Evolutionary conservation across 1,140 invertebrate genomes (phyloP), one percentile per base, ranked within the genome.

Genomic region (Drosophila paulistorum): DNA sequence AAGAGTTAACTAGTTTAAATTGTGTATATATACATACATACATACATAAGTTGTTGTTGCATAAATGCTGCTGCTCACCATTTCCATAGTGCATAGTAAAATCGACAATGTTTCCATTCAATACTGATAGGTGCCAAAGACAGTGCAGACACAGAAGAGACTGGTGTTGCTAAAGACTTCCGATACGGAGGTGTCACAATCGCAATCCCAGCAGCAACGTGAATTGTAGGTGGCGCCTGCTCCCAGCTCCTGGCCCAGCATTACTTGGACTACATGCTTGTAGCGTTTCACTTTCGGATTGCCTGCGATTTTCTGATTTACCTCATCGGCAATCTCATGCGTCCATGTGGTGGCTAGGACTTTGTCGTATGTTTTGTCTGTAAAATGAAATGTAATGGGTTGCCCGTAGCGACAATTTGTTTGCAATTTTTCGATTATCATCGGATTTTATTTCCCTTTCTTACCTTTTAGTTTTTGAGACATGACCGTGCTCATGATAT

Each of bases 221-320:
- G 84, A 90, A 9, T 81, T 67, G 42, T 85, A 89, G 7, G 68
- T 78, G 37, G 65, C 66, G 0, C 84, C 84, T 4, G 84, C 84
- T 0, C 84, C 84, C 54, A 89, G 71, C 62, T 89, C 85, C 48
- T 89, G 84, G n/a, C 81, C 84, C 10, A 89, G 48, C 77, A 84
- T 84, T 3, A 89, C 85, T n/a, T 89, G 84, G 1, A 89, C 84
- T 1, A 89, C 85, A 48, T 89, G 84, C 54, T 89, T 89, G 62
- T 84, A 89, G 5, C 85, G 85, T 42, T 78, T 78, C 26, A 89
- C 85, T 55, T 71, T 74, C 0, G 80, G 45, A 65, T 60, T 89
- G 41, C 71, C 51, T 3, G 81, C 84, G 48, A 89, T 89, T 42
- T 78, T 77, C 41, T 81, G 77, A 33, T 89, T 89, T 3, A 89